phyloP scores from a whole-genome alignment of 1,140 invertebrate species.

The Wasmannia auropunctata region DNA sequence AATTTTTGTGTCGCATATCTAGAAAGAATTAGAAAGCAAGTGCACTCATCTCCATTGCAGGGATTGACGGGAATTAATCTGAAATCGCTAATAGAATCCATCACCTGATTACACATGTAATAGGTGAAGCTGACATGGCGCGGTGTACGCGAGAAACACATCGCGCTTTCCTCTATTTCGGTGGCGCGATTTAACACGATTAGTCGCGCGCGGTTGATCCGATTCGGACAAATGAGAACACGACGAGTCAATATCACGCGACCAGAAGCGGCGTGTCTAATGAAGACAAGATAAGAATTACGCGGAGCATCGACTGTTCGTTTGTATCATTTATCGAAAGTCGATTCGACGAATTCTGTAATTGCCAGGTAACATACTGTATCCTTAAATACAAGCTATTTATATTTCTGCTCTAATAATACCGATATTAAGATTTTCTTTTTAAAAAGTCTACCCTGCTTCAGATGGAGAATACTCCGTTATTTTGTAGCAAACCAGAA shows the following conservation, averaged over 20 bases:
- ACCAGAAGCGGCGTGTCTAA: conserved; percentile 17
- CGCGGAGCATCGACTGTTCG: neutral
- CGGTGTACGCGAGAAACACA: neutral
- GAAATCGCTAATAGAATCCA: neutral
- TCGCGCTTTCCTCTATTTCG: conserved; percentile 18
- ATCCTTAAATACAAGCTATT: neutral
- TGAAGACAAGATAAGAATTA: conserved; percentile 50
- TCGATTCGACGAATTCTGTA: neutral
- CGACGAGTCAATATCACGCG: conserved; percentile 32
- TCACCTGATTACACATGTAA: conserved; percentile 18
- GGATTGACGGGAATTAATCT: neutral
- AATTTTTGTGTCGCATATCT: neutral
- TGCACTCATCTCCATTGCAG: neutral
- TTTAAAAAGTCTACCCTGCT: neutral
- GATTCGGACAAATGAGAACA: conserved; percentile 28
- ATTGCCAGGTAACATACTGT: neutral
- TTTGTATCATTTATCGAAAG: conserved; percentile 7
- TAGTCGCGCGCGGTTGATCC: conserved; percentile 37
- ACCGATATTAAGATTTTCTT: neutral
- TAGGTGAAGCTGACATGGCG: neutral
- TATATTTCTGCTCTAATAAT: neutral
- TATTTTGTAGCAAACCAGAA: neutral
- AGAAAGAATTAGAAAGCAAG: neutral
- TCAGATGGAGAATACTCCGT: neutral
- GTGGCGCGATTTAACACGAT: conserved; percentile 50